Evolutionary conservation across 1,140 invertebrate species (phyloP), one percentile per base, ranked within the genome.

Genomic region (Plutomurus gul): DNA sequence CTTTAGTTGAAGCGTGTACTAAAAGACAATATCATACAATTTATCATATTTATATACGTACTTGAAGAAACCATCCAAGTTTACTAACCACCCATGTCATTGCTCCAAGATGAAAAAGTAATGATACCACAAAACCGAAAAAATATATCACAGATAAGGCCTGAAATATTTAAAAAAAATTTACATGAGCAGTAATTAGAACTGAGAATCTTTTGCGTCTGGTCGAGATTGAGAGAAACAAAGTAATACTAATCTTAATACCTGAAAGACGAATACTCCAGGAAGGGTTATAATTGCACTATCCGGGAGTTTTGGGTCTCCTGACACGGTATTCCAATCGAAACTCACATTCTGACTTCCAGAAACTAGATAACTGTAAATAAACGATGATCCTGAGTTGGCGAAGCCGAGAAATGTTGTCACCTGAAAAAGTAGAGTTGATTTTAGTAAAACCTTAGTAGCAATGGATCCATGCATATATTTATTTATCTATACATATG

Each of bases 1-100:
- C 18, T 56, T 6, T n/a, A n/a, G 22, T 79, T 16, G 49, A 11
- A 13, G 5, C 73, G 10, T 8, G 16, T 43, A 13, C n/a, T 84
- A 76, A 56, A 82, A 84, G 84, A 65, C 43, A 37, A 70, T 56
- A 47, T 56, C 20, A 49, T 40, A 36, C 25, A 79, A 37, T 39
- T 40, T 71, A 72, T 75, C 43, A 27, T 74, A 25, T 40, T 77
- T 75, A 39, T n/a, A 20, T 73, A 16, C 40, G 49, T 37, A 84
- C 77, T 82, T 94, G 91, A 25, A 97, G 86, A 30, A 92, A 83
- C 88, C 91, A 92, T 10, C 95, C 95, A 27, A 98, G 84, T 86
- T 93, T 94, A n/a, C 91, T 85, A 16, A 97, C 91, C n/a, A 96
- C 85, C 88, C 90, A 92, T 87, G 97, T 95, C 91, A 98, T 93